A percentile compares a stretch with the other conserved stretches of the same genome.
Conservation (phyloP, 1,140 invertebrate species). For the Caerostris darwini region DNA sequence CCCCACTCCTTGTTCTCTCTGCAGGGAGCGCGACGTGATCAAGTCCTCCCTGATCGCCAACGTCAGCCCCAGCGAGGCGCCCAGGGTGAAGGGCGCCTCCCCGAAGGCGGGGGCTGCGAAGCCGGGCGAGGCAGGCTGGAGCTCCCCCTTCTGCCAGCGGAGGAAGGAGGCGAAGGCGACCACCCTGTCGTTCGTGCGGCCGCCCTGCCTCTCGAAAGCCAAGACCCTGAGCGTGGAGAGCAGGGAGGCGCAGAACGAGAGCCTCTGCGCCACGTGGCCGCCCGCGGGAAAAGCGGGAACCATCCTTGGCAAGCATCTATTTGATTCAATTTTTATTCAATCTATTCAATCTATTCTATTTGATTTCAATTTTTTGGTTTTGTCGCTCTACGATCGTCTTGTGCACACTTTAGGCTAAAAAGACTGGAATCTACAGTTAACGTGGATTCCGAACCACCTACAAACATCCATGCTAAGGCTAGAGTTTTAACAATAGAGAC, state of each 20-base stretch:
- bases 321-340: too few species aligned
- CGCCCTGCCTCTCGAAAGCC: conserved; percentile 65
- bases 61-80: not conserved
- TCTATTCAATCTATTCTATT: too few species aligned
- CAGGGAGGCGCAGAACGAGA: conserved; percentile 51
- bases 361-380: too few species aligned
- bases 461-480: too few species aligned
- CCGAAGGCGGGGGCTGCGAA: not conserved
- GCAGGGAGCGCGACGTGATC: conserved; percentile 50
- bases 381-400: too few species aligned
- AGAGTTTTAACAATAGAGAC: too few species aligned
- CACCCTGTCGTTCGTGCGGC: conserved; percentile 21
- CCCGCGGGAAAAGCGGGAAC: conserved; percentile 59
- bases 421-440: too few species aligned
- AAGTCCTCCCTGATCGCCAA: conserved; percentile 54
- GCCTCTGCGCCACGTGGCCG: conserved; percentile 76
- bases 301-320: conserved; percentile 56
- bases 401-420: too few species aligned
- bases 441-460: too few species aligned
- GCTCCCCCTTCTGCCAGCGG: conserved; percentile 34
- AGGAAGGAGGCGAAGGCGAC: conserved; percentile 16
- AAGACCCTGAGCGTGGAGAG: conserved; percentile 76
- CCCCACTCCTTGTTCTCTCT: not conserved
- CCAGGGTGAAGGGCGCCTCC: not conserved
- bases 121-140: conserved; percentile 45